Base-by-base conservation (phyloP, 1,140 invertebrate genomes). In the Macrostomum lignano region DNA sequence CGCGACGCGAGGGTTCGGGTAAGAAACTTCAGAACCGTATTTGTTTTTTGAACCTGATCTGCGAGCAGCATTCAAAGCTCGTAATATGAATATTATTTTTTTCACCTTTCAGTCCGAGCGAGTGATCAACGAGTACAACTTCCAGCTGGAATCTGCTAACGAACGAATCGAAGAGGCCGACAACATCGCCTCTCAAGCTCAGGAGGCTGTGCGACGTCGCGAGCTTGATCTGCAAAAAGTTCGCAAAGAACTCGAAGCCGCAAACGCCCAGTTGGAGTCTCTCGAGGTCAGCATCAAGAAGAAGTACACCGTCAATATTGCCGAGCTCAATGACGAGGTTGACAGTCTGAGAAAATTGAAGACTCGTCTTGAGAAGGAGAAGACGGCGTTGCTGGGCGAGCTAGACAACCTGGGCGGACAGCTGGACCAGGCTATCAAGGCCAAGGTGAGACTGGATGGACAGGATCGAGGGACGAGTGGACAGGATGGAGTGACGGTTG, bases 331-430 rank as follows among this genome's bases (percentile, higher is more conserved):
- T n/a, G 51, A 52, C 32, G 52, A 58, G 38, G 37, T 55, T 5
- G 55, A 58, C 24, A 43, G 46, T 30, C 43, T 56, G 32, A 43
- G 38, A 35, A 54, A 52, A 38, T 23, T 42, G 25, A 55, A 55
- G 37, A 42, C 41, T 38, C 55, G 54, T 35, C 38, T 44, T 17
- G 55, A 58, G 38, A 58, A 58, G 38, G 55, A 58, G 36, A 55
- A 54, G 38, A 43, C 45, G 15, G 44, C 43, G 20, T 42, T 56
- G 14, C 42, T 55, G 22, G 41, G 53, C 37, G 55, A 58, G 42
- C 51, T 58, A 34, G 55, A 58, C 36, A 44, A 42, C 21, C 21
- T 53, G 13, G 44, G 48, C 2, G 42, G 42, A 26, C 42, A 44
- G n/a, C 44, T 51, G 6, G 54, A 57, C 35, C 40, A 42, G 32